phyloP scores from a whole-genome alignment of 2,888 invertebrate genomes.

The Eristalis pertinax region DNA sequence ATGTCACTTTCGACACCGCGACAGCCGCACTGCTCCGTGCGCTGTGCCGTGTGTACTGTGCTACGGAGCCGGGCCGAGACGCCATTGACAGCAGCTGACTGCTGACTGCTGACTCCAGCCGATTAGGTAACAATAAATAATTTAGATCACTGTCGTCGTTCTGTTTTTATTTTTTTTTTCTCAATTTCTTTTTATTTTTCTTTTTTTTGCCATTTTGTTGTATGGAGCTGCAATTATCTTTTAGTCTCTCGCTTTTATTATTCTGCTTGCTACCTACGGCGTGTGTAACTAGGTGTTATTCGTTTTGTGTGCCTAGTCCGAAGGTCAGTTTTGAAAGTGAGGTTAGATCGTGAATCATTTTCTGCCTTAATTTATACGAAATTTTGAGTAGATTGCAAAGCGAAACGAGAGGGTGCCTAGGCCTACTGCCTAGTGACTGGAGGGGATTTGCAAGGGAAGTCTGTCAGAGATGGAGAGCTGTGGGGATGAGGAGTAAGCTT shows the following conservation, averaged over 20 bases:
- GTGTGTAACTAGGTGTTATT: conserved; percentile 3
- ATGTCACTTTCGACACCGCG: background rate
- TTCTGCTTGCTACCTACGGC: background rate
- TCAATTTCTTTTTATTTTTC: background rate
- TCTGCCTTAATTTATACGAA: background rate
- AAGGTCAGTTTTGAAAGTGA: conserved; percentile 43
- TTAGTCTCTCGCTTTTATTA: background rate
- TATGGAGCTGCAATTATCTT: background rate
- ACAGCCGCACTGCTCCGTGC: background rate
- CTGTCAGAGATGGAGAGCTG: background rate
- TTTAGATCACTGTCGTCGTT: conserved; percentile 40
- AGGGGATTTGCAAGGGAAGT: background rate
- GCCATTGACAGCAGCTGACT: conserved; percentile 31
- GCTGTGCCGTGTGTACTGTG: background rate
- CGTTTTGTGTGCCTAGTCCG: background rate
- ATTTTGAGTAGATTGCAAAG: background rate
- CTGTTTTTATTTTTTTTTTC: background rate
- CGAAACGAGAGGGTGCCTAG: background rate
- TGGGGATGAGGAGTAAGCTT: too few species aligned
- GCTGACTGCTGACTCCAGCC: background rate
- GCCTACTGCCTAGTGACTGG: background rate
- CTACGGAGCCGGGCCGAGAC: background rate
- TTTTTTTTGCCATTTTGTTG: background rate
- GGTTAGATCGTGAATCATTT: conserved; percentile 1
- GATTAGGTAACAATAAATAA: conserved; percentile 43